These are phyloP conservation scores for Drosophila rhopaloa DNA, from an alignment of 1,140 invertebrate genomes.

Conservation along the genomic window DNA sequence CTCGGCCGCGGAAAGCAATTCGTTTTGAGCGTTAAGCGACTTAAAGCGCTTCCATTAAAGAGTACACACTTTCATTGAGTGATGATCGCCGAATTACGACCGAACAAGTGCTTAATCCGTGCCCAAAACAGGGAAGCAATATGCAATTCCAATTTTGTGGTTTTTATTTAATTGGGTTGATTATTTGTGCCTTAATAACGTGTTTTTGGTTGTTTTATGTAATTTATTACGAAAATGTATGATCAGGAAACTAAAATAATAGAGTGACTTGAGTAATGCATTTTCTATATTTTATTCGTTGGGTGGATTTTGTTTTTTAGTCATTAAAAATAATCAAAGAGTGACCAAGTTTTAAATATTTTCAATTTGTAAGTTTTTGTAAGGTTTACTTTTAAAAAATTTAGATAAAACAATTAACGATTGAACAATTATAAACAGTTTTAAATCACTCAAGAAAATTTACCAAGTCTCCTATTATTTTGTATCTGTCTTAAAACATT, in stretches of 20 bases:
- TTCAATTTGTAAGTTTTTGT: too few relatives aligned
- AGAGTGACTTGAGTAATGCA: too few relatives aligned
- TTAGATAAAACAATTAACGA: too few relatives aligned
- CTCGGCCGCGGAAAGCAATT: conserved; percentile 18
- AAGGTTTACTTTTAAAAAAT: too few relatives aligned
- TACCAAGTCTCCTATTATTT: too few relatives aligned
- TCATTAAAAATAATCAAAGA: too few relatives aligned
- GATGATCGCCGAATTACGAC: conserved; percentile 39
- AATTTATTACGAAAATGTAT: background rate
- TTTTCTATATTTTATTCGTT: too few relatives aligned
- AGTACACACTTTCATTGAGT: conserved; percentile 41
- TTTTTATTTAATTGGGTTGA: conserved; percentile 11
- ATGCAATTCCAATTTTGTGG: conserved; percentile 9
- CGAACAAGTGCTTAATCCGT: conserved; percentile 26
- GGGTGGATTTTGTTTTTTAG: too few relatives aligned
- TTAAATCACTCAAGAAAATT: too few relatives aligned
- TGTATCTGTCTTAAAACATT: too few relatives aligned
- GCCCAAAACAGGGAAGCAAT: conserved; percentile 23
- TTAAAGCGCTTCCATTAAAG: conserved; percentile 52
- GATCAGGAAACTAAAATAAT: conserved; percentile 7
- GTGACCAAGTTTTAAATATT: too few relatives aligned
- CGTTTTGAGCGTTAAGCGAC: conserved; percentile 30
- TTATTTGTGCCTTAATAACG: conserved; percentile 8
- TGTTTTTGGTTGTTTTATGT: conserved; percentile 23
- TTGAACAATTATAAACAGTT: too few relatives aligned